phyloP scores from a whole-genome alignment of 2,797 vertebrate genomes.

The Malurus splendens region DNA sequence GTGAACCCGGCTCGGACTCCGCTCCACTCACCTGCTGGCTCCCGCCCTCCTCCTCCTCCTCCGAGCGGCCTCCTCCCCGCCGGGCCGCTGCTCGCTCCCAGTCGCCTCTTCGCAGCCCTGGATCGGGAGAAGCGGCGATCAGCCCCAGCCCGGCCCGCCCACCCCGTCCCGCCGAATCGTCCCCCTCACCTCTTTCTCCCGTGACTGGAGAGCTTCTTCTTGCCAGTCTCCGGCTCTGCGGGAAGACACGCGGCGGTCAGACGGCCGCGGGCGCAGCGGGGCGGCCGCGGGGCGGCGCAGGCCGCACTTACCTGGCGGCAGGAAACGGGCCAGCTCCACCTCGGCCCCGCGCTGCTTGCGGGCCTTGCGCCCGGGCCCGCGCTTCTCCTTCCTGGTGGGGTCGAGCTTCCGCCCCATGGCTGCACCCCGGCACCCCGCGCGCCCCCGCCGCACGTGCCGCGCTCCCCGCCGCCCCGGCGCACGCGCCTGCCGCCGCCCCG shows the following conservation, averaged over 20 bases:
- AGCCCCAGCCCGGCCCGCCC: background rate
- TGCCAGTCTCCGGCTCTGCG: constrained; percentile 26
- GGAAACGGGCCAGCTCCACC: constrained; percentile 82
- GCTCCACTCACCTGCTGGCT: background rate
- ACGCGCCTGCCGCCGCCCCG: background rate
- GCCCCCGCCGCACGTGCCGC: background rate
- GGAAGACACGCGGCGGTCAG: background rate
- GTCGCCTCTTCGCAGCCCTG: constrained; percentile 57
- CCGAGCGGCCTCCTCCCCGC: background rate
- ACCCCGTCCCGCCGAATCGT: rapidly evolving
- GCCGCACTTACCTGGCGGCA: constrained; percentile 76
- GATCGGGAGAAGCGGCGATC: background rate
- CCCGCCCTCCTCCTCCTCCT: background rate
- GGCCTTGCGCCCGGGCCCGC: constrained; percentile 88
- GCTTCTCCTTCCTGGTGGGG: constrained; percentile 81
- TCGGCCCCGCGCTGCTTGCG: constrained; percentile 91
- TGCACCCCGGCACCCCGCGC: background rate
- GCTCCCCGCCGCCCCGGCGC: background rate
- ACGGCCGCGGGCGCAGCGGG: too few species aligned
- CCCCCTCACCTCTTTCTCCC: constrained; percentile 80
- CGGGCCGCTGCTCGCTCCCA: background rate
- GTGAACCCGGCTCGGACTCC: background rate
- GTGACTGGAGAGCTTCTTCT: constrained; percentile 84
- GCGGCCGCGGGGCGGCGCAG: background rate
- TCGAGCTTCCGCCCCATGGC: constrained; percentile 91